Conservation (phyloP, 2,113 vertebrate genomes). For the Mesitornis unicolor region DNA sequence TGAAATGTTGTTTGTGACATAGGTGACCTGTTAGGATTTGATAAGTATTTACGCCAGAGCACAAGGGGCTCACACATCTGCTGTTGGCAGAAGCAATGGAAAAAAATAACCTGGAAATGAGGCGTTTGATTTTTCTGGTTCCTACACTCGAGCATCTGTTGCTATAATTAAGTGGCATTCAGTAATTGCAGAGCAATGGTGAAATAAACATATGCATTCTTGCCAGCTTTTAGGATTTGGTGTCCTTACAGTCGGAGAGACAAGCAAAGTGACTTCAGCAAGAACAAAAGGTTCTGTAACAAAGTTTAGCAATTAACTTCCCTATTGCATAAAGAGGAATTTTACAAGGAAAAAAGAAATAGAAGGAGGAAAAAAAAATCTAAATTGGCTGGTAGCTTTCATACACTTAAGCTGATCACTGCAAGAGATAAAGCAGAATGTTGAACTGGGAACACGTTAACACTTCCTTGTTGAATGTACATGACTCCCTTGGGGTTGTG, state of each 20-base stretch:
- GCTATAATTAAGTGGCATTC: conserved; percentile 99
- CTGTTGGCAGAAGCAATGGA: conserved; percentile 94
- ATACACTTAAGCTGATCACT: background rate
- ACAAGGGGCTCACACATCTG: conserved; percentile 98
- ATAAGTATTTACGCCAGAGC: conserved; percentile 91
- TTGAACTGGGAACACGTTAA: background rate
- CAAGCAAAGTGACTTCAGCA: conserved; percentile 79
- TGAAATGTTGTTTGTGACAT: conserved; percentile 99
- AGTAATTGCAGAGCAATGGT: conserved; percentile 97
- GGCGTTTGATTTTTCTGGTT: conserved; percentile 92
- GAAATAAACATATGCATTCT: conserved; percentile 92
- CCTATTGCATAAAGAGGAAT: conserved; percentile 42
- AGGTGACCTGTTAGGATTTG: conserved; percentile 98
- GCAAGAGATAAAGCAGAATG: conserved; percentile 4
- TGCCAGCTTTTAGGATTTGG: conserved; percentile 87
- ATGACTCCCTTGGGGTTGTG: background rate
- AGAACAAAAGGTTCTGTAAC: conserved; percentile 77
- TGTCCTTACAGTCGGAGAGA: conserved; percentile 82
- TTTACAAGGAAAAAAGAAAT: conserved; percentile 25
- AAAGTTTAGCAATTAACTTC: conserved; percentile 77
- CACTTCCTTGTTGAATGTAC: conserved; percentile 9
- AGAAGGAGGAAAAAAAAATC: background rate
- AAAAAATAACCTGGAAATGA: conserved; percentile 99
- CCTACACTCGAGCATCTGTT: conserved; percentile 97
- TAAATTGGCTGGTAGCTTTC: background rate